Evolutionary conservation across 1,140 invertebrate genomes (phyloP).

Genomic region (Hylyphantes graminicola): DNA sequence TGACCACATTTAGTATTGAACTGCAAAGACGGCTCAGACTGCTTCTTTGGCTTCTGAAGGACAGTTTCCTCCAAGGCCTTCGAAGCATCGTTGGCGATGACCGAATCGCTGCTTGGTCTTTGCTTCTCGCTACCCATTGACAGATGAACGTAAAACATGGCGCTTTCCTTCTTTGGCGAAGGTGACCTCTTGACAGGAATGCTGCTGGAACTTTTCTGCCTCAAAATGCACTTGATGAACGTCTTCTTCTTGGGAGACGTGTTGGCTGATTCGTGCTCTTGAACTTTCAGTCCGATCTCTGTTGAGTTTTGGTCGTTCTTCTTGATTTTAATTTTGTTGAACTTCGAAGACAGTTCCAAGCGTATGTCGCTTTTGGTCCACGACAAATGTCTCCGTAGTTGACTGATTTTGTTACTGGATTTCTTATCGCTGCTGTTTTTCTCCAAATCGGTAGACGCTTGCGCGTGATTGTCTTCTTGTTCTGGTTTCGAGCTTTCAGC

Average conservation of each 20-base stretch:
- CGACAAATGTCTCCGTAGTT: slow-evolving; percentile 63
- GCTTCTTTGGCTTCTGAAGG: slow-evolving; percentile 6
- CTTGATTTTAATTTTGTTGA: slow-evolving; percentile 64
- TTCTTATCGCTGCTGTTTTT: slow-evolving; percentile 28
- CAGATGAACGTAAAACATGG: slow-evolving; percentile 59
- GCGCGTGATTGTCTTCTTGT: slow-evolving; percentile 9
- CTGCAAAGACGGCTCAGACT: slow-evolving; percentile 28
- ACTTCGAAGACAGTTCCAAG: slow-evolving; percentile 61
- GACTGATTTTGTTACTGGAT: slow-evolving; percentile 38
- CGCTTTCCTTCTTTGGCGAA: slow-evolving; percentile 62
- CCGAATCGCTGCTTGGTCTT: slow-evolving; percentile 42
- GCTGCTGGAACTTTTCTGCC: slow-evolving; percentile 54
- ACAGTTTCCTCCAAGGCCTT: not conserved
- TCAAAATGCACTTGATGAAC: slow-evolving; percentile 50
- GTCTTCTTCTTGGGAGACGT: slow-evolving; percentile 54
- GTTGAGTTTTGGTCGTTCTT: slow-evolving; percentile 61
- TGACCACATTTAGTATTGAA: slow-evolving; percentile 4
- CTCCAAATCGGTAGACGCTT: not conserved
- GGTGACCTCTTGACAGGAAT: slow-evolving; percentile 59
- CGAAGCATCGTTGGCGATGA: not conserved
- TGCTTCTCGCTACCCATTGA: slow-evolving; percentile 47
- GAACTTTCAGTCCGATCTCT: slow-evolving; percentile 58
- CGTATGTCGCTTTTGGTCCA: slow-evolving; percentile 64
- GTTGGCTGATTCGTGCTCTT: slow-evolving; percentile 59
- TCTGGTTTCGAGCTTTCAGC: slow-evolving; percentile 31